Conservation (phyloP, 2,797 vertebrate genomes). For the Chiroxiphia lanceolata region DNA sequence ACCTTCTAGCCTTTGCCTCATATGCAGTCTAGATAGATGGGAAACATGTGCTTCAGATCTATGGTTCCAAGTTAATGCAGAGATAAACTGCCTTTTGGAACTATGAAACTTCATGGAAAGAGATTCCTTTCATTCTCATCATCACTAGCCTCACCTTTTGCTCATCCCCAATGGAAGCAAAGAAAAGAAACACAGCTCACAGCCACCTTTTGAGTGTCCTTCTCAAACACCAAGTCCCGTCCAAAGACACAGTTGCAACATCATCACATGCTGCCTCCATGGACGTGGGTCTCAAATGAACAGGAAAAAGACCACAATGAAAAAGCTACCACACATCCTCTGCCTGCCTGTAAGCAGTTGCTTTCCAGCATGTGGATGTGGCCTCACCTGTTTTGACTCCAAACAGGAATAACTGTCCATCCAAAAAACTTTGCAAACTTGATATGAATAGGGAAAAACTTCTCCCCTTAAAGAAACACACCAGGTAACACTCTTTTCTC, state of each 20-base stretch:
- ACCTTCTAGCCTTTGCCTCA: neutral
- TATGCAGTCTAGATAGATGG: neutral
- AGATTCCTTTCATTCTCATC: neutral
- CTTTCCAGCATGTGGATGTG: neutral
- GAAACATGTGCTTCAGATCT: neutral
- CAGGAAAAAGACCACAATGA: neutral
- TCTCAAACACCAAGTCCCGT: neutral
- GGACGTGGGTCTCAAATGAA: fast-evolving
- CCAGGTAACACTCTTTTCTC: neutral
- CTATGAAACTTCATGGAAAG: neutral
- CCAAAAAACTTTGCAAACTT: neutral
- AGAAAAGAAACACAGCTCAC: neutral
- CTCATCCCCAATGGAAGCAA: neutral
- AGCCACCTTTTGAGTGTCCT: fast-evolving
- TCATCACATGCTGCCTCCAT: fast-evolving
- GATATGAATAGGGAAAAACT: neutral
- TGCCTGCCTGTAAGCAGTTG: fast-evolving
- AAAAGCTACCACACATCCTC: neutral
- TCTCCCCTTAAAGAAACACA: neutral
- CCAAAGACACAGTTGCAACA: neutral
- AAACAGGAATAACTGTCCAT: neutral
- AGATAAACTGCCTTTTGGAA: neutral
- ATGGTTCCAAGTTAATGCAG: neutral
- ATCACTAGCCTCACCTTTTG: neutral
- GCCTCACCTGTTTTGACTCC: neutral